Base-by-base conservation (phyloP, 2,888 invertebrate species). In the Furcula furcula region DNA sequence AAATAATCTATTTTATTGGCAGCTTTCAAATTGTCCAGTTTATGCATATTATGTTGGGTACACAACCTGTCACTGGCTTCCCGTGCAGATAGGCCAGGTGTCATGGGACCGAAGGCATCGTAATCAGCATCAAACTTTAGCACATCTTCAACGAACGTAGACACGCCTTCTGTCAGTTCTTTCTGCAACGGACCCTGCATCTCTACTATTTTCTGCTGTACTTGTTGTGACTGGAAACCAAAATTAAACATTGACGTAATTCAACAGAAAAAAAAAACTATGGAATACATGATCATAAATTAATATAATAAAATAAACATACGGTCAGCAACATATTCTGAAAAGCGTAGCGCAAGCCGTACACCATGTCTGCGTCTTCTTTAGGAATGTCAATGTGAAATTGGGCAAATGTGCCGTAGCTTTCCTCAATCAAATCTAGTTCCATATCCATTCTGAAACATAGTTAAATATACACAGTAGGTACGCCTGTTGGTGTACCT, bases 71-170 rank as follows among this genome's bases (percentile, higher is more conserved):
- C 96, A 55, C 95, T 95, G 11, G 97, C 97, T 78, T 97, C 97
- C 52, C 94, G 91, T 0, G 97, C 96, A 0, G 93, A 83, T 15
- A 97, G 90, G 1, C 95, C 96, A 3, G 94, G 92, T 1, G 94
- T 91, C 96, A 97, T 94, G 0, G 97, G 97, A 1, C 97, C 97
- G 62, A 91, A 92, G n/a, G 82, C 60, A 9, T 94, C 93, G 64
- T 93, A 95, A 57, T 95, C 94, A 0, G 65, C 66, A 62, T 95
- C 93, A 60, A 95, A 95, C 36, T 91, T 83, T 13, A 90, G 72
- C 2, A 95, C 93, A 39, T 94, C 94, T 10, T 78, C 71, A 20
- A 90, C 83, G 65, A 96, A 94, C 20, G 90, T 81, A 0, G 84
- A 70, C 6, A 95, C 94, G 9, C 95, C 95, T 23, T 91, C 91